A percentile compares a stretch with the other conserved stretches of the same genome.
Evolutionary conservation across 2,113 vertebrate genomes (phyloP).

Genomic region (Sorex fumeus): DNA sequence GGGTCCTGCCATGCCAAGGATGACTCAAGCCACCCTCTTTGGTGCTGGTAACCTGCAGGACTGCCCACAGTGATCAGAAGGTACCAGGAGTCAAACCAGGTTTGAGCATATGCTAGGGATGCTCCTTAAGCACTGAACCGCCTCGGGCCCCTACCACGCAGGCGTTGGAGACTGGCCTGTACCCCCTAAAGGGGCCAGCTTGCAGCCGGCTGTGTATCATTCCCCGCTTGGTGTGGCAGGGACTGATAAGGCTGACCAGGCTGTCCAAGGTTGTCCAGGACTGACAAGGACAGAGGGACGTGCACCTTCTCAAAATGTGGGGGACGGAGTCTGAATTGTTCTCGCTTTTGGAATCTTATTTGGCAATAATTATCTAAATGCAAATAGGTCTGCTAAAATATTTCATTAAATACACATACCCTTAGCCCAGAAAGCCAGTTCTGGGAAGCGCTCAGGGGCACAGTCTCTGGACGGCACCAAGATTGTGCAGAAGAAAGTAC

Average conservation of each 20-base stretch:
- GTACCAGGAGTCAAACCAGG: too few species aligned
- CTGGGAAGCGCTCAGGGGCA: neutral
- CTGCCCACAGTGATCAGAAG: too few species aligned
- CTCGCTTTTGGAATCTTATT: neutral
- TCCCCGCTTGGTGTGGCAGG: too few species aligned
- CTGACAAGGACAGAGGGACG: neutral
- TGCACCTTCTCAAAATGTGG: neutral
- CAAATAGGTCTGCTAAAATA: neutral
- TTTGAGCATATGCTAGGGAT: too few species aligned
- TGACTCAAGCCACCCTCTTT: too few species aligned
- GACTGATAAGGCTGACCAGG: neutral
- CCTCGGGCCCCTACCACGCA: too few species aligned
- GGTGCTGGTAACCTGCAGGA: too few species aligned
- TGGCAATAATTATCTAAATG: neutral
- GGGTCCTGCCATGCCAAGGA: too few species aligned
- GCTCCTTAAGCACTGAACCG: too few species aligned
- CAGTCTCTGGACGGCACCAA: too few species aligned
- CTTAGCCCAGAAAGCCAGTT: neutral
- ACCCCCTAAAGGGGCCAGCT: neutral
- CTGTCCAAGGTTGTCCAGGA: neutral
- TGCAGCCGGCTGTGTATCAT: too few species aligned
- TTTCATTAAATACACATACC: neutral
- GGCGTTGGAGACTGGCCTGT: too few species aligned
- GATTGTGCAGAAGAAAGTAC: neutral
- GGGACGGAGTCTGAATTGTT: neutral